Evolutionary conservation across 2,113 vertebrate species (phyloP).

Genomic region (Aramus guarauna): DNA sequence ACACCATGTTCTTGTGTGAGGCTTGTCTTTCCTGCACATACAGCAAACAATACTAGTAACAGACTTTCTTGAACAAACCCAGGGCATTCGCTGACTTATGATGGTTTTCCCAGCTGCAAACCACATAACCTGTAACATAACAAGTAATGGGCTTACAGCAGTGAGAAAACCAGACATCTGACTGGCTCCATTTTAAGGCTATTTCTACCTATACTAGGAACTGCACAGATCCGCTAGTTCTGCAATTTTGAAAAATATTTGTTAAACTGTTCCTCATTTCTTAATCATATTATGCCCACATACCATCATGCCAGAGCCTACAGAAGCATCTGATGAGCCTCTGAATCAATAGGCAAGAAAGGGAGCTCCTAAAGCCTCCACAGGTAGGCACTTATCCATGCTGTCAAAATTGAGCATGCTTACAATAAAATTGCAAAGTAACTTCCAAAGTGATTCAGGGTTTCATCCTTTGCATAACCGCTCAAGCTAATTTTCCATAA

Average conservation of each 20-base stretch:
- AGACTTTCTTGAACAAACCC: background rate
- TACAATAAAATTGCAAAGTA: background rate
- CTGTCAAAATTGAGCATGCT: background rate
- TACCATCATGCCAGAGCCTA: fast-evolving
- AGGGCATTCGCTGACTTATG: background rate
- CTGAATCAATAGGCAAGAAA: background rate
- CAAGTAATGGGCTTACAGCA: background rate
- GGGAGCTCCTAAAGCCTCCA: background rate
- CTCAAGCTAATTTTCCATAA: background rate
- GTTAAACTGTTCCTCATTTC: background rate
- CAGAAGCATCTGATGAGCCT: background rate
- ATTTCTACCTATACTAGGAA: background rate
- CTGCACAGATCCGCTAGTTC: background rate
- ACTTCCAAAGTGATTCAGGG: background rate
- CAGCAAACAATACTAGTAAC: background rate
- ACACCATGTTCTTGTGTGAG: background rate
- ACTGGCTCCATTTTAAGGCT: background rate
- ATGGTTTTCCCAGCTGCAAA: background rate
- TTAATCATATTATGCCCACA: background rate
- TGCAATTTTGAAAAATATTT: background rate
- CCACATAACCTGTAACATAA: background rate
- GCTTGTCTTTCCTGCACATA: background rate
- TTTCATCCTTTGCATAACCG: background rate
- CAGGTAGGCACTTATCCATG: background rate
- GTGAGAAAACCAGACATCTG: background rate